Percentiles rank a stretch among this genome's conserved stretches.
phyloP scores from a whole-genome alignment of 2,888 invertebrate species.

The Cosmia pyralina region DNA sequence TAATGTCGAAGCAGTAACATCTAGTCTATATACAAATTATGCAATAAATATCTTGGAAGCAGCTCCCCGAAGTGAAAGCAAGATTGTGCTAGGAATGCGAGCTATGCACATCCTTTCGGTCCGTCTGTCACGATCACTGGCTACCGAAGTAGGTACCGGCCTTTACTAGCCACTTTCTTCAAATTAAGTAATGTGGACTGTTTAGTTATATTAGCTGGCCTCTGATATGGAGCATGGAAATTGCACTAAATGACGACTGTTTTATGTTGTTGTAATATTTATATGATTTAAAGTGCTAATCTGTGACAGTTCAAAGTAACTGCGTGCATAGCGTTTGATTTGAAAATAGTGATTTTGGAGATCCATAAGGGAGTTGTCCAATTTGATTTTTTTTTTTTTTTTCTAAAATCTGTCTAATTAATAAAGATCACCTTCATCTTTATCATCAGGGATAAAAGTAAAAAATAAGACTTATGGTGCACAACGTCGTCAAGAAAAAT shows the following conservation, averaged over 20 bases:
- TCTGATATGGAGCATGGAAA: constrained; percentile 7
- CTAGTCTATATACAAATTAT: constrained; percentile 67
- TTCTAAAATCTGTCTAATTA: neutral
- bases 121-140: constrained; percentile 62
- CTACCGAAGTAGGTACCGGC: constrained; percentile 35
- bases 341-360: too few species aligned
- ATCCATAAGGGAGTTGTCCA: too few species aligned
- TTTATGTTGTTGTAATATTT: neutral
- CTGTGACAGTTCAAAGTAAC: neutral
- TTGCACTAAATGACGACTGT: neutral
- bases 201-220: neutral
- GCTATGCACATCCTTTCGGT: constrained; percentile 71
- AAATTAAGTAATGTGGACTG: constrained; percentile 34
- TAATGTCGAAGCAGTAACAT: constrained; percentile 28
- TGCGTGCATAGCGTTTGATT: too few species aligned
- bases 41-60: constrained; percentile 68
- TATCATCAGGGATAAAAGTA: constrained; percentile 12
- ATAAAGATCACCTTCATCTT: neutral
- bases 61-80: constrained; percentile 69
- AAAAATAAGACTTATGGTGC: constrained; percentile 16
- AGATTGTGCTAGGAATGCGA: constrained; percentile 65
- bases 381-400: neutral
- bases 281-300: neutral
- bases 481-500: constrained; percentile 38
- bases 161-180: constrained; percentile 50